Conservation (phyloP, 2,113 vertebrate species). For the Ceyx melanurus region DNA sequence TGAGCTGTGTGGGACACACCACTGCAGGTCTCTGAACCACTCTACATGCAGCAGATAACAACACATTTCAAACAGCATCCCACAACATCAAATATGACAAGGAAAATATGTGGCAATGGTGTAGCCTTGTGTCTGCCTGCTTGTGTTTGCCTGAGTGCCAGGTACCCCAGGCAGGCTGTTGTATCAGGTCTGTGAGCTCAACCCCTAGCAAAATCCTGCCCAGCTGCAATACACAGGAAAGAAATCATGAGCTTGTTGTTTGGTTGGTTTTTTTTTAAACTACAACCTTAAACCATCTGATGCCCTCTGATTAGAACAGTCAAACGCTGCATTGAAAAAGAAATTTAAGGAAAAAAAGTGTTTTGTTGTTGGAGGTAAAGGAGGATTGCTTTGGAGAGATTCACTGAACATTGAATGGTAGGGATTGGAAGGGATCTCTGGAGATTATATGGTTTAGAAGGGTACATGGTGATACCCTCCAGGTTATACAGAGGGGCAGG, state of each 20-base stretch:
- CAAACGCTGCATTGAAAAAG: background rate
- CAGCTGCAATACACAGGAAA: background rate
- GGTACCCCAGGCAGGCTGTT: background rate
- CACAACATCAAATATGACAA: background rate
- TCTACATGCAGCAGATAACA: background rate
- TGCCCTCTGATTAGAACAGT: background rate
- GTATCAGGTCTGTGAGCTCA: background rate
- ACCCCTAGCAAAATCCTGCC: background rate
- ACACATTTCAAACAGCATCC: background rate
- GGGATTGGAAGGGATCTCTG: background rate
- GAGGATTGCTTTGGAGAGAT: background rate
- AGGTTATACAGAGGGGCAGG: accelerated
- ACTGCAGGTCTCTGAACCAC: background rate
- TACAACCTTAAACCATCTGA: background rate
- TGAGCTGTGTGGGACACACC: background rate
- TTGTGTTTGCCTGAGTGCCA: background rate
- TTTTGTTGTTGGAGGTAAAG: background rate
- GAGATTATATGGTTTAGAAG: background rate
- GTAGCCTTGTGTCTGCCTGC: background rate
- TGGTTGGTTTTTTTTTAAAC: too few relatives aligned
- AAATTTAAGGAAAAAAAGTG: background rate
- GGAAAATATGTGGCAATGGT: conserved; percentile 9
- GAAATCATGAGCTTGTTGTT: background rate
- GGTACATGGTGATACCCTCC: background rate
- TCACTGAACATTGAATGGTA: background rate